Conservation (phyloP, 2,888 invertebrate genomes). For the Spatulosminthurus flaviceps region DNA sequence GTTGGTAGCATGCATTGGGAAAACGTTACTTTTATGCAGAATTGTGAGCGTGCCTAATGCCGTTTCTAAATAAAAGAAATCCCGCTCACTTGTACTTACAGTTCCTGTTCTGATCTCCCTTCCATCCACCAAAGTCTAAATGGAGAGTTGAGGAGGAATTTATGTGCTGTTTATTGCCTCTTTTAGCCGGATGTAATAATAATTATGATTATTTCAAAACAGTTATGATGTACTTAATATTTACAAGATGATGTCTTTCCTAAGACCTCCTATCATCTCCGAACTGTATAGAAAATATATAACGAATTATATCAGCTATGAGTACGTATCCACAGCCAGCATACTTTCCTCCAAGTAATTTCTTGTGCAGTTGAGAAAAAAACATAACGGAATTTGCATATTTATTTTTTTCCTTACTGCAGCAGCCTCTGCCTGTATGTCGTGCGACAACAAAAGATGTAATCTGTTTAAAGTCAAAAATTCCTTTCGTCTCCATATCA, state of each 20-base stretch:
- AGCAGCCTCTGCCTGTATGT: too few relatives aligned
- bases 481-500: too few relatives aligned
- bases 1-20: background rate
- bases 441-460: too few relatives aligned
- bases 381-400: too few relatives aligned
- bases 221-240: background rate
- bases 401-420: too few relatives aligned
- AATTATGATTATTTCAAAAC: background rate
- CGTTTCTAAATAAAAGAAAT: background rate
- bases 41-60: constrained; percentile 1
- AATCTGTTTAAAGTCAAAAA: too few relatives aligned
- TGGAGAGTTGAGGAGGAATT: background rate
- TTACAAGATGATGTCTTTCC: background rate
- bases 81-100: background rate
- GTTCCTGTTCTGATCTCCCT: background rate
- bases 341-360: too few relatives aligned
- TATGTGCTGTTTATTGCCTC: background rate
- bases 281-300: too few relatives aligned
- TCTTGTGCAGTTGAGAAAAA: too few relatives aligned
- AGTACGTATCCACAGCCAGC: too few relatives aligned
- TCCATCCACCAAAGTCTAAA: background rate
- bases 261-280: background rate
- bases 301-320: too few relatives aligned
- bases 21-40: background rate
- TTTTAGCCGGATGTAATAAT: background rate